phyloP scores from a whole-genome alignment of 1,140 invertebrate genomes.

The Sminthurides bifidus region DNA sequence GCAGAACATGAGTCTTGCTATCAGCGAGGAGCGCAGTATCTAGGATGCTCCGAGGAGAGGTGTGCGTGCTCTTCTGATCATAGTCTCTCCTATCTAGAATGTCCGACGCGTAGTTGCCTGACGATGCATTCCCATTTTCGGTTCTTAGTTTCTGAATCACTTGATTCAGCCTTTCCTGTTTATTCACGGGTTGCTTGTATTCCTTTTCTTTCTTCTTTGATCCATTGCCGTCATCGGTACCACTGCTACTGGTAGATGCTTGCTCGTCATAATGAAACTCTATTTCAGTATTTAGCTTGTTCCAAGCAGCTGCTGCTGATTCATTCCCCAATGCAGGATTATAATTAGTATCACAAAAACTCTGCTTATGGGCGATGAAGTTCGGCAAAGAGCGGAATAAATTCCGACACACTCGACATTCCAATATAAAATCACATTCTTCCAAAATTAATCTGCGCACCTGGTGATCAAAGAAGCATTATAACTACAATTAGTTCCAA shows the following conservation, averaged over 20 bases:
- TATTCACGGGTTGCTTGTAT: background rate
- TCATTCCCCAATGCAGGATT: constrained; percentile 6
- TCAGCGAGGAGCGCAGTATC: background rate
- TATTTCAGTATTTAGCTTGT: background rate
- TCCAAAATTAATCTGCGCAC: constrained; percentile 54
- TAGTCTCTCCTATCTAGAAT: background rate
- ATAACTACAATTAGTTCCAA: background rate
- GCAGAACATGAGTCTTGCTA: too few relatives aligned
- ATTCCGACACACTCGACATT: constrained; percentile 71
- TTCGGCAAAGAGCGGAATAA: constrained; percentile 70
- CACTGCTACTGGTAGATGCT: background rate
- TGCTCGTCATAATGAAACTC: constrained; percentile 16
- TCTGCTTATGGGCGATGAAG: constrained; percentile 69
- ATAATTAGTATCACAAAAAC: constrained; percentile 47
- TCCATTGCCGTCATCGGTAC: background rate
- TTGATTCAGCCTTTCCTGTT: background rate
- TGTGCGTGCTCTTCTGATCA: background rate
- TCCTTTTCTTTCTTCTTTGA: background rate
- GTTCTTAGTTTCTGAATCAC: background rate
- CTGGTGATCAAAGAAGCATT: constrained; percentile 40
- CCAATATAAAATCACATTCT: constrained; percentile 72
- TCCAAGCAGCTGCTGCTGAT: constrained; percentile 7
- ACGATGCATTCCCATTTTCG: background rate
- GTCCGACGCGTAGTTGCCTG: background rate
- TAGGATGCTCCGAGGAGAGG: background rate